Base-by-base conservation (phyloP, 1,140 invertebrate genomes). In the Aphelenchoides besseyi region DNA sequence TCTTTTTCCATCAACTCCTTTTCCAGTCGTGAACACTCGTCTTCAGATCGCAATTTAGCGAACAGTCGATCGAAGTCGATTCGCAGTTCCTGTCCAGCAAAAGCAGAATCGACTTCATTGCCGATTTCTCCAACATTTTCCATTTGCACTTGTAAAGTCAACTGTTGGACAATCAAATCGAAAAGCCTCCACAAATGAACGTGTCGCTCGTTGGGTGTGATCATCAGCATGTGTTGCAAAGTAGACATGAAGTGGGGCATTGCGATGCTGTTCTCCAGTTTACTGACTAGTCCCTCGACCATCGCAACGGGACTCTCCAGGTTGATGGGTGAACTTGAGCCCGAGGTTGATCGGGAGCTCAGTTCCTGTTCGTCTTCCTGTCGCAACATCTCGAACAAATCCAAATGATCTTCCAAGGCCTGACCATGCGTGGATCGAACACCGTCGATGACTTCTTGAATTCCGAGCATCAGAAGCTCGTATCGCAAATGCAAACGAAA, bases 321-420 rank as follows among this genome's bases (percentile, higher is more conserved):
- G 85, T 98, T 94, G 48, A 98, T 90, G 85, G 96, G 93, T 2
- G 33, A 18, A 35, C 33, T 63, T 29, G 36, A 12, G 16, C 16
- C 12, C 63, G 79, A 81, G 37, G 74, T 74, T 2, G 63, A 63
- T 18, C 55, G 3, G 2, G 30, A 79, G 63, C 57, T 74, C n/a
- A 77, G 86, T 86, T 97, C 93, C 77, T 92, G 92, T 85, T 98
- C 95, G 85, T 98, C 95, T 86, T 97, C 95, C 81, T 91, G 92
- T 66, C 95, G 89, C 23, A 97, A 92, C 92, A 97, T 96, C 86
- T 98, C 95, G 87, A 98, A 98, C 85, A 97, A 95, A 85, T 97
- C 95, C 68, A 91, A 86, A 87, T 91, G 90, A 67, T 83, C 82
- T 28, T 82, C 76, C n/a, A 83, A 35, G 12, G 76, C 63, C 2